Conservation (phyloP, 2,888 invertebrate species). For the Troides oblongomaculatus region DNA sequence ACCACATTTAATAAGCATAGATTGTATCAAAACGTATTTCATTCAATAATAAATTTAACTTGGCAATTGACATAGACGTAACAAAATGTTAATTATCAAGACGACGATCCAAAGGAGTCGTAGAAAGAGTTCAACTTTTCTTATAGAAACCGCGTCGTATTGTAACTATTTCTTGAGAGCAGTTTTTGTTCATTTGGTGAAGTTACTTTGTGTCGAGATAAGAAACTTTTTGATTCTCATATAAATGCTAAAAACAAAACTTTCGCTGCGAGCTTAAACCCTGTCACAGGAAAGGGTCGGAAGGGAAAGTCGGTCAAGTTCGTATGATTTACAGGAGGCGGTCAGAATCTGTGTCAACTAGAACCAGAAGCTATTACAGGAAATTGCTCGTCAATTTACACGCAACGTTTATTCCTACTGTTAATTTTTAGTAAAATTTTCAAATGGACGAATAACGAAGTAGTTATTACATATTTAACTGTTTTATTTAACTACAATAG, state of each 20-base stretch:
- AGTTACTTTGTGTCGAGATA: not conserved
- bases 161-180: not conserved
- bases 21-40: not conserved
- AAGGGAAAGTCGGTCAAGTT: not conserved
- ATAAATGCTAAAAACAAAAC: not conserved
- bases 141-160: not conserved
- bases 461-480: too few relatives aligned
- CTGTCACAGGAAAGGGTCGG: not conserved
- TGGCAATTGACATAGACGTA: too few relatives aligned
- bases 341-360: not conserved
- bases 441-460: too few relatives aligned
- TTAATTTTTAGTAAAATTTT: too few relatives aligned
- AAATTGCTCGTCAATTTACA: not conserved
- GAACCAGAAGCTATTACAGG: not conserved
- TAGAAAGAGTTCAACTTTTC: not conserved
- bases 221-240: not conserved
- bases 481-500: too few relatives aligned
- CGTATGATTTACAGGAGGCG: not conserved
- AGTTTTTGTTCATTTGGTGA: not conserved
- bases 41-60: not conserved
- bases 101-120: not conserved
- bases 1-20: too few relatives aligned
- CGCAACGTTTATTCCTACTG: too few relatives aligned
- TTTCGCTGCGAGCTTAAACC: not conserved
- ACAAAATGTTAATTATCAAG: too few relatives aligned